These are phyloP conservation scores for Cyclargus thomasi DNA, from an alignment of 1,140 invertebrate genomes.

Conservation along the genomic window DNA sequence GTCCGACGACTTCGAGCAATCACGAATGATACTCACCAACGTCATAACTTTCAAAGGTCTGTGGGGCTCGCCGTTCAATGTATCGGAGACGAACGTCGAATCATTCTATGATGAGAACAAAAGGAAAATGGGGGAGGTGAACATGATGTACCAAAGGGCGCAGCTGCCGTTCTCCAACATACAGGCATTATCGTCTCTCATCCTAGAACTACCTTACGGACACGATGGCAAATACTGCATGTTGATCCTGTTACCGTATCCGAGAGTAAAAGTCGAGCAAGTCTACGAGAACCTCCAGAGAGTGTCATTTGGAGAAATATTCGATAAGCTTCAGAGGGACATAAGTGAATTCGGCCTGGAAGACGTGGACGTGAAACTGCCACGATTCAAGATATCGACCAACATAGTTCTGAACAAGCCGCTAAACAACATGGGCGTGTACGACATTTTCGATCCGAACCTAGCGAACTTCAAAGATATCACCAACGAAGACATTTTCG, in stretches of 20 bases:
- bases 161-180: constrained; percentile 71
- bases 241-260: constrained; percentile 50
- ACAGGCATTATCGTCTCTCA: constrained; percentile 70
- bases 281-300: constrained; percentile 44
- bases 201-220: constrained; percentile 76
- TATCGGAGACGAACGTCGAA: constrained; percentile 73
- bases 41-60: constrained; percentile 88
- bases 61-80: constrained; percentile 84
- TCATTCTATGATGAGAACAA: constrained; percentile 76
- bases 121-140: constrained; percentile 68
- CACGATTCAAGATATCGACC: constrained; percentile 81
- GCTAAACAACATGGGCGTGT: constrained; percentile 81
- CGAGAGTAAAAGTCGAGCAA: constrained; percentile 37
- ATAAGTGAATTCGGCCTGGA: constrained; percentile 63
- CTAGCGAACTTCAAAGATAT: constrained; percentile 80
- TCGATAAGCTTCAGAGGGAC: constrained; percentile 65
- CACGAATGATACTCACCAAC: constrained; percentile 84
- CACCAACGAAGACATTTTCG: constrained; percentile 73
- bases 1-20: constrained; percentile 72
- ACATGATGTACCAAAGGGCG: constrained; percentile 78
- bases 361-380: constrained; percentile 80
- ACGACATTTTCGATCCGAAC: constrained; percentile 79
- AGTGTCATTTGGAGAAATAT: constrained; percentile 42
- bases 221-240: constrained; percentile 55
- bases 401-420: constrained; percentile 77